phyloP scores from a whole-genome alignment of 2,113 vertebrate genomes.

The Myiagra hebetior region DNA sequence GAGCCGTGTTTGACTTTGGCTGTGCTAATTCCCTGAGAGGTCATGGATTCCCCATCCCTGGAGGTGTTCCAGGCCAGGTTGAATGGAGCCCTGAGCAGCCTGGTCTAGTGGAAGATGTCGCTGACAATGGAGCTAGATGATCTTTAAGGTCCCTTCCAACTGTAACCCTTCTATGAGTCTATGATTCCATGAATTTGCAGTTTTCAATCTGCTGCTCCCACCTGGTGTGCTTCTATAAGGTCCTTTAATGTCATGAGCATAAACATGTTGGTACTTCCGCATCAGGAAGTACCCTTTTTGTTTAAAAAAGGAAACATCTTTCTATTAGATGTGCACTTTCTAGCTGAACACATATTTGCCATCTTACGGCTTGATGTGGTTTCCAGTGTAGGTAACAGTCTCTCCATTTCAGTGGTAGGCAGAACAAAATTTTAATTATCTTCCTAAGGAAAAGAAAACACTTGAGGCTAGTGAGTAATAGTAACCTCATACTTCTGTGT shows the following conservation, averaged over 20 bases:
- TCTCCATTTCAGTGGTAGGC: neutral
- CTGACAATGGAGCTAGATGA: neutral
- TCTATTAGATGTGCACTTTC: neutral
- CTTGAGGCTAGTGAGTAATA: neutral
- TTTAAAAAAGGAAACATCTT: neutral
- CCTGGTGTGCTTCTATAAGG: neutral
- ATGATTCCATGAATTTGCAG: neutral
- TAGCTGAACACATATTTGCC: neutral
- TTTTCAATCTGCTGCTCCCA: neutral
- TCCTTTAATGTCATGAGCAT: neutral
- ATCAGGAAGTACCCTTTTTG: neutral
- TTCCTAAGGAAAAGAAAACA: neutral
- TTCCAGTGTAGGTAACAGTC: neutral
- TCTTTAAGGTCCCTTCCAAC: neutral
- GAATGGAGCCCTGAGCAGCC: neutral
- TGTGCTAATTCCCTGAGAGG: neutral
- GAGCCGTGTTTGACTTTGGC: neutral
- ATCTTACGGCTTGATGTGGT: accelerated
- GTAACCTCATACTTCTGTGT: neutral
- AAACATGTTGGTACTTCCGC: accelerated
- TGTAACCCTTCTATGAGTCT: neutral
- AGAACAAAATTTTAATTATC: neutral
- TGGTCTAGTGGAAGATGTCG: neutral
- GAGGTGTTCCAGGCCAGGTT: neutral
- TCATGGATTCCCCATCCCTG: neutral